Evolutionary conservation across 2,888 invertebrate species (phyloP), one percentile per base, ranked within the genome.

Genomic region (Tipula vernalis): DNA sequence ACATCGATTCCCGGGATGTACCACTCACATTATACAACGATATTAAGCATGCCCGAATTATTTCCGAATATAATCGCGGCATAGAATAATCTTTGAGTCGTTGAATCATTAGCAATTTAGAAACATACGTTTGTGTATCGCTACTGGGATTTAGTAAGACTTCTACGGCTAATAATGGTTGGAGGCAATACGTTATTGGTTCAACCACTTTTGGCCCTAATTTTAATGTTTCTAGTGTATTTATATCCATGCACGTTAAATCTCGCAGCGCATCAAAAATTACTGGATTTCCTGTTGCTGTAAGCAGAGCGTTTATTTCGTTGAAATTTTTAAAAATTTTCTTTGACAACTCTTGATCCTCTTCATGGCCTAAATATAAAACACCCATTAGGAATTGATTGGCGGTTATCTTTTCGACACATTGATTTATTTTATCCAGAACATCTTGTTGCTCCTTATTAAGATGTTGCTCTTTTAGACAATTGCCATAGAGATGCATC

Each of bases 11-110:
- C 89, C 96, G 96, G 8, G 95, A 94, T 84, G 96, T 96, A 88
- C 96, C 96, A 86, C 95, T 95, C 0, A 96, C 96, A 91, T 98
- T 97, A 89, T 97, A 96, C 4, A 98, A 91, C n/a, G 97, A 97
- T 89, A 98, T 95, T 87, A 98, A 94, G 89, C 97, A 97, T 0
- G 97, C 96, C 88, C 98, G 93, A 89, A 98, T 96, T 42, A 98
- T 93, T 93, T 98, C 98, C 90, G 96, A 96, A 90, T 96, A 98
- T 0, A 98, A 91, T 88, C 97, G 94, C 0, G 96, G 93, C 88
- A 95, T 94, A n/a, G 95, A 93, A 89, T 96, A 96, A 87, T 96
- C 95, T 91, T 98, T 97, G 0, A 98, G 93, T 88, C 96, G 94
- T 90, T 98, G 96, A 86, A 98, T 93, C 93, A 98, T 95, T 84